A percentile compares a stretch with the other conserved stretches of the same genome.
Evolutionary conservation across 2,797 vertebrate genomes (phyloP).

Genomic region (Varecia variegata): DNA sequence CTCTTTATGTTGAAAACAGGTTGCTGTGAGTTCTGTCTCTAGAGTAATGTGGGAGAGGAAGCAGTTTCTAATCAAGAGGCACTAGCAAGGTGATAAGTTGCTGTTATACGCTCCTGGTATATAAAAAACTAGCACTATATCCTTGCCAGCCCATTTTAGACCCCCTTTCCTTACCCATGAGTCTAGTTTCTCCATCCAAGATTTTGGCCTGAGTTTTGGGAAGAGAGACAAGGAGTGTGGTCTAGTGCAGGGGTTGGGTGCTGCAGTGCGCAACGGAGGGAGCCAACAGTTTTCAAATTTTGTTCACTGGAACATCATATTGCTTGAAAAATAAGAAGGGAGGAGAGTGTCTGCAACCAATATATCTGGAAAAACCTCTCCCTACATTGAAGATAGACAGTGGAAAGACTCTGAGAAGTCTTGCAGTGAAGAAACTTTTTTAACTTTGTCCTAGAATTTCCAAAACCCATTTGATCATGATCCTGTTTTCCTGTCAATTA

Average conservation of each 20-base stretch:
- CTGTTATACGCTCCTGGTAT: neutral
- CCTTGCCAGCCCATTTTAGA: neutral
- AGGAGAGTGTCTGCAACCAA: neutral
- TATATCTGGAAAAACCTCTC: neutral
- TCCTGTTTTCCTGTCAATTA: neutral
- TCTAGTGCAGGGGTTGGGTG: neutral
- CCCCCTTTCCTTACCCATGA: neutral
- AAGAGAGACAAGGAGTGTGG: neutral
- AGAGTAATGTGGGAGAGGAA: conserved; percentile 44
- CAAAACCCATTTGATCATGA: neutral
- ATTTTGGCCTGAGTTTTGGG: conserved; percentile 10
- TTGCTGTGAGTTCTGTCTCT: conserved; percentile 58
- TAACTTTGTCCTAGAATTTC: neutral
- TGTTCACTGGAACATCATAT: neutral
- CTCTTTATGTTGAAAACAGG: conserved; percentile 44
- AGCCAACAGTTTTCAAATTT: neutral
- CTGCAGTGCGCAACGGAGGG: neutral
- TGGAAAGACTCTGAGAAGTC: neutral
- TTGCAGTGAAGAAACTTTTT: neutral
- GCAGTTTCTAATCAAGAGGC: conserved; percentile 1
- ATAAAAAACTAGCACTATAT: neutral
- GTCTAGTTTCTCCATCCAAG: neutral
- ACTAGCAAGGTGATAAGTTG: neutral
- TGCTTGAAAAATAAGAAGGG: neutral
- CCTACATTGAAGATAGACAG: neutral